Conservation (phyloP, 2,888 invertebrate species). For the Drosophila paramelanica region DNA sequence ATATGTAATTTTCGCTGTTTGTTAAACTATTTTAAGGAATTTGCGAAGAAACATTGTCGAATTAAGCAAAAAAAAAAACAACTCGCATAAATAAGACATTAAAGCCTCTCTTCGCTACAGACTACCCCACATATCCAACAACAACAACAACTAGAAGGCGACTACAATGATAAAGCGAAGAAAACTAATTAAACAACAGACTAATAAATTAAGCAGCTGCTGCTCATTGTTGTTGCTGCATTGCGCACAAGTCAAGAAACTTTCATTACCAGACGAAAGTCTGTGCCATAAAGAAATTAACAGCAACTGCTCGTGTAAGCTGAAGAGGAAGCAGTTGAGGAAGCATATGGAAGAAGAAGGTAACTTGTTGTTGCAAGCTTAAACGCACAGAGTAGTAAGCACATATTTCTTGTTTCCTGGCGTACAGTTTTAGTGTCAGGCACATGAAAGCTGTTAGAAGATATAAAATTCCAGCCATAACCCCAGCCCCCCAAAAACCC, state of each 20-base stretch:
- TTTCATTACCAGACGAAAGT: conserved; percentile 77
- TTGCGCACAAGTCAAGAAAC: conserved; percentile 63
- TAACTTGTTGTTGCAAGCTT: conserved; percentile 54
- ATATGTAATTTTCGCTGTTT: conserved; percentile 29
- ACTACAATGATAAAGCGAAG: conserved; percentile 44
- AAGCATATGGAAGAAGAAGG: conserved; percentile 6
- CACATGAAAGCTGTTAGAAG: conserved; percentile 60
- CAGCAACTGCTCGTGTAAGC: conserved; percentile 41
- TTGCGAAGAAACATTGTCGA: conserved; percentile 35
- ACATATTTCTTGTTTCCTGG: conserved; percentile 43
- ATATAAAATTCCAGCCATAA: conserved; percentile 54
- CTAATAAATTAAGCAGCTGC: conserved; percentile 74
- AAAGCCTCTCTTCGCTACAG: conserved; percentile 10
- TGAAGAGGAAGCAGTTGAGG: conserved; percentile 4
- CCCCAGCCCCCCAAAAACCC: conserved; percentile 1
- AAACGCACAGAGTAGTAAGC: conserved; percentile 8
- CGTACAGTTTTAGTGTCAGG: conserved; percentile 56
- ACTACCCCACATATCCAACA: conserved; percentile 16
- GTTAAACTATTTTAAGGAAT: conserved; percentile 19
- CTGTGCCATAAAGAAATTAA: conserved; percentile 67
- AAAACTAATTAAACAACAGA: conserved; percentile 71
- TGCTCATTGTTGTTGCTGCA: conserved; percentile 54
- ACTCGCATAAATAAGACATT: conserved; percentile 47
- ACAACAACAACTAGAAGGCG: conserved; percentile 27
- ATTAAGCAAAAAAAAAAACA: conserved; percentile 26